Evolutionary conservation across 2,797 vertebrate species (phyloP).

Genomic region (Peromyscus attwateri): DNA sequence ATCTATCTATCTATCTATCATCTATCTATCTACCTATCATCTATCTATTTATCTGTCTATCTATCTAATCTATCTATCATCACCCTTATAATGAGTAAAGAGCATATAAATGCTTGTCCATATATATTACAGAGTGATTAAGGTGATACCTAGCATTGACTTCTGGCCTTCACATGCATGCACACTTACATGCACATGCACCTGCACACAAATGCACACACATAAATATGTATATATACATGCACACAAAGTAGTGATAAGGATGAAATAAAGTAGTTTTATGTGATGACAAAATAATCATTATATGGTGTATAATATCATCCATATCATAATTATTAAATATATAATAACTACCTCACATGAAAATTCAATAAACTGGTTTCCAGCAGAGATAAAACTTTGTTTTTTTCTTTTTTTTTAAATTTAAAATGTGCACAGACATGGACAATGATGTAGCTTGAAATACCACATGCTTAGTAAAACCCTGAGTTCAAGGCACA

Average conservation of each 20-base stretch:
- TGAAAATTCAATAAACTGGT: not conserved
- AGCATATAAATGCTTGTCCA: not conserved
- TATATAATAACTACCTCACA: not conserved
- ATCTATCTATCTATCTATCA: not conserved
- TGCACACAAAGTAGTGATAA: not conserved
- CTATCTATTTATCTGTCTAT: too few species aligned
- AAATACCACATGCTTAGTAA: not conserved
- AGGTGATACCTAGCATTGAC: not conserved
- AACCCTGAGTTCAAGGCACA: not conserved
- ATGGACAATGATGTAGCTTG: not conserved
- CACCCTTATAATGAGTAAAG: not conserved
- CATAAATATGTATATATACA: not conserved
- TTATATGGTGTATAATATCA: not conserved
- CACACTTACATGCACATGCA: not conserved
- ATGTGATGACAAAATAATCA: slow-evolving; percentile 5
- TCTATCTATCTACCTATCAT: not conserved
- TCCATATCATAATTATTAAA: not conserved
- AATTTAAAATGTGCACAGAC: not conserved
- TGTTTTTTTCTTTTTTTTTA: not conserved
- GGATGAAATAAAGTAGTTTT: not conserved
- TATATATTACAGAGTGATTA: not conserved
- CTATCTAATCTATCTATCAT: not conserved
- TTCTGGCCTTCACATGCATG: not conserved
- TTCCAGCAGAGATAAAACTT: not conserved
- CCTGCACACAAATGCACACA: not conserved